Conservation (phyloP, 2,888 invertebrate genomes). For the Sialis lutaria region DNA sequence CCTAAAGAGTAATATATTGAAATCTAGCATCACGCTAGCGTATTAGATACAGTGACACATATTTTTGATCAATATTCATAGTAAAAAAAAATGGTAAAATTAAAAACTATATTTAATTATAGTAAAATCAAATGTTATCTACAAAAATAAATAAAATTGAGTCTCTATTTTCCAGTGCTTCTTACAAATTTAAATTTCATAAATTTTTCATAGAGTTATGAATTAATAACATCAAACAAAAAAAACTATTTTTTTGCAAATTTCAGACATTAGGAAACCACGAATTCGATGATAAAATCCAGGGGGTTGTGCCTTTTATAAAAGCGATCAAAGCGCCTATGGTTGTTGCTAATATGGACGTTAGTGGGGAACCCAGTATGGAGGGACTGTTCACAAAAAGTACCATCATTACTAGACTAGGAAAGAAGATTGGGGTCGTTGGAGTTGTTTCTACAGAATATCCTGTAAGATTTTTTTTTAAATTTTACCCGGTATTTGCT, state of each 20-base stretch:
- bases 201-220: neutral
- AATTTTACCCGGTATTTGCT: neutral
- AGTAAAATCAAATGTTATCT: no score
- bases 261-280: conserved; percentile 68
- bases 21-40: neutral
- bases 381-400: conserved; percentile 44
- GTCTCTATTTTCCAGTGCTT: neutral
- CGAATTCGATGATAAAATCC: conserved; percentile 65
- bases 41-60: neutral
- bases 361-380: conserved; percentile 43
- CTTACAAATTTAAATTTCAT: neutral
- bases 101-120: no score
- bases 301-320: conserved; percentile 54
- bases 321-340: conserved; percentile 42
- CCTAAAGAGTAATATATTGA: neutral
- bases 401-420: conserved; percentile 38
- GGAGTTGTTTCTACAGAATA: conserved; percentile 33
- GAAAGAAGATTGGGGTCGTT: conserved; percentile 56
- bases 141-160: no score
- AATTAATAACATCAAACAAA: no score
- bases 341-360: conserved; percentile 61
- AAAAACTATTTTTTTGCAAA: neutral
- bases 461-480: neutral
- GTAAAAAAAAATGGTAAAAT: no score
- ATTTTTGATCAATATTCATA: neutral